phyloP scores from a whole-genome alignment of 2,113 vertebrate genomes.

The Catharus minimus region DNA sequence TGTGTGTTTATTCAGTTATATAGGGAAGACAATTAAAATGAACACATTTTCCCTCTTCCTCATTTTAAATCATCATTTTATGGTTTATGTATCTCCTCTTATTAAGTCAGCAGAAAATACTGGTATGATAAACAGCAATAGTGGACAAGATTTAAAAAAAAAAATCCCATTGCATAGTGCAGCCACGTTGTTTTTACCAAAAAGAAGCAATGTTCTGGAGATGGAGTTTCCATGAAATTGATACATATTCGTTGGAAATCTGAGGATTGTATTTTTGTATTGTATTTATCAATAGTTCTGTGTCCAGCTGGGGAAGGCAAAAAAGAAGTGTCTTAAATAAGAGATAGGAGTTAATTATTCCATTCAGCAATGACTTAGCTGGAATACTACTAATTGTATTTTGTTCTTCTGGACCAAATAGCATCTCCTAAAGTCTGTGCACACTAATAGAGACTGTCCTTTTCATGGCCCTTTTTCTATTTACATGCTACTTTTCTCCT shows the following conservation, averaged over 20 bases:
- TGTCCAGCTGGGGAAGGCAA: not conserved
- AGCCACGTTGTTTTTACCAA: not conserved
- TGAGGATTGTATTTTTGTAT: not conserved
- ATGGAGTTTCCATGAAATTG: not conserved
- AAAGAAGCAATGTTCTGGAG: not conserved
- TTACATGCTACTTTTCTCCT: not conserved
- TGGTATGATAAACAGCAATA: not conserved
- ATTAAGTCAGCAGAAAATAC: not conserved
- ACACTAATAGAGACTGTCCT: not conserved
- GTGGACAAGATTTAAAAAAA: not conserved
- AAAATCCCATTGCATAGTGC: not conserved
- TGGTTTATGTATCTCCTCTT: not conserved
- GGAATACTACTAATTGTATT: not conserved
- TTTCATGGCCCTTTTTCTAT: not conserved
- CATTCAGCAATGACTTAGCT: not conserved
- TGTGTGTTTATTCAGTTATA: not conserved
- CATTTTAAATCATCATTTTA: not conserved
- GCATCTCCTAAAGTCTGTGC: not conserved
- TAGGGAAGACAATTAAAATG: not conserved
- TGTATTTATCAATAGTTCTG: not conserved
- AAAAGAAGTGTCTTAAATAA: conserved; percentile 1
- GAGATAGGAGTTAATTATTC: not conserved
- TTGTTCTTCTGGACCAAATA: not conserved
- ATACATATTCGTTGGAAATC: not conserved
- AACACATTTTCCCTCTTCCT: not conserved